A percentile compares a stretch with the other conserved stretches of the same genome.
phyloP scores from a whole-genome alignment of 2,797 vertebrate species.

The Crenuchus spilurus region DNA sequence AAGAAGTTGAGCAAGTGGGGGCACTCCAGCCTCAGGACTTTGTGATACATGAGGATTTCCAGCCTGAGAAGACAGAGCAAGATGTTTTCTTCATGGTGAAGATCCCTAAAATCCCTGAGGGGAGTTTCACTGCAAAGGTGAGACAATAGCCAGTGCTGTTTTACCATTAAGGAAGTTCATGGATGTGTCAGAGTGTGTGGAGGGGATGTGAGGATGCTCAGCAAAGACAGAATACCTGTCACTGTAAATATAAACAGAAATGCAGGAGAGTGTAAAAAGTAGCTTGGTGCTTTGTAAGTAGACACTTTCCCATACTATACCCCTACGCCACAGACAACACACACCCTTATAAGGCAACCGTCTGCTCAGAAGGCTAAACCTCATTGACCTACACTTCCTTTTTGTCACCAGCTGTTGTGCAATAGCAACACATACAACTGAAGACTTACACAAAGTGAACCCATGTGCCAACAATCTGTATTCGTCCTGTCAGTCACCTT shows the following conservation, averaged over 20 bases:
- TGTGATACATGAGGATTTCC: constrained; percentile 53
- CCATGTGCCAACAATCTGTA: too few species aligned
- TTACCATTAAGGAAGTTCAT: neutral
- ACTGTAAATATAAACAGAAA: neutral
- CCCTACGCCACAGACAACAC: constrained; percentile 50
- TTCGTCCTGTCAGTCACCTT: too few species aligned
- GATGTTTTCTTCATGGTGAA: constrained; percentile 73
- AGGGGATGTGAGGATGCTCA: neutral
- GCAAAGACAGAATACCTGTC: neutral
- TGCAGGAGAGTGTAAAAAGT: neutral
- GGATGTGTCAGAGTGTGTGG: neutral
- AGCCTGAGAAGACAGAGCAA: constrained; percentile 65
- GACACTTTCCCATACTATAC: constrained; percentile 29
- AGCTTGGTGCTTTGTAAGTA: neutral
- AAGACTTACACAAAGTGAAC: too few species aligned
- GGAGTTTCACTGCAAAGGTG: constrained; percentile 79
- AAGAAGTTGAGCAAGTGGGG: constrained; percentile 6
- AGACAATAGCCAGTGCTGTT: constrained; percentile 1
- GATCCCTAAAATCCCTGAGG: constrained; percentile 58
- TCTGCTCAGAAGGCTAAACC: constrained; percentile 23
- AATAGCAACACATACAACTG: constrained; percentile 40
- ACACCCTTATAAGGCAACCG: constrained; percentile 52
- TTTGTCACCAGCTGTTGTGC: constrained; percentile 54
- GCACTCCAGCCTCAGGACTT: constrained; percentile 68
- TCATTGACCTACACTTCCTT: constrained; percentile 64